Conservation (phyloP, 2,888 invertebrate genomes). For the Hydraecia micacea region DNA sequence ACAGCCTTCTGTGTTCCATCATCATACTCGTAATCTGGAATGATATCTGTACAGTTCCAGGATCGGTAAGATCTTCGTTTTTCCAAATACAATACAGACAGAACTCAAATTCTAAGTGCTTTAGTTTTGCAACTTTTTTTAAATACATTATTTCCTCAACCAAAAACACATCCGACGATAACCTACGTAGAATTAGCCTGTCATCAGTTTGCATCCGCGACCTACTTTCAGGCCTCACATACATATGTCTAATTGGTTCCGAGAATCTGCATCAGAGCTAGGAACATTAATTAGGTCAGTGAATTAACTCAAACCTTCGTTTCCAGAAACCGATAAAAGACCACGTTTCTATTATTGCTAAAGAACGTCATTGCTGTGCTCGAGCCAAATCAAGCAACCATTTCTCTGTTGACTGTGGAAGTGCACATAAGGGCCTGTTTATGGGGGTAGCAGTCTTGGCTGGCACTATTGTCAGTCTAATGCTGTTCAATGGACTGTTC, state of each 20-base stretch:
- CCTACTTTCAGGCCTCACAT: conserved; percentile 28
- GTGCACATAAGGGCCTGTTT: conserved; percentile 93
- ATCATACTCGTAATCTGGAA: conserved; percentile 95
- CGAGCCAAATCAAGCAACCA: conserved; percentile 86
- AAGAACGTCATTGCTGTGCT: conserved; percentile 74
- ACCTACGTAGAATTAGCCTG: background rate
- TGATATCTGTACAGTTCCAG: conserved; percentile 91
- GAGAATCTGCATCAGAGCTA: conserved; percentile 26
- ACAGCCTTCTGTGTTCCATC: conserved; percentile 95
- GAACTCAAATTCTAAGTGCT: background rate
- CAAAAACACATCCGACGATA: background rate
- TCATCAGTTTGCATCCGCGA: conserved; percentile 22
- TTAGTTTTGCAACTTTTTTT: background rate
- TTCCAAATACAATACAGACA: background rate
- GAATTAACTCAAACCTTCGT: conserved; percentile 27
- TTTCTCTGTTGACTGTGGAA: conserved; percentile 93
- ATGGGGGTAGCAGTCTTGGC: conserved; percentile 92
- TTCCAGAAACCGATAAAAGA: conserved; percentile 74
- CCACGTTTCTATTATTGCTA: conserved; percentile 45
- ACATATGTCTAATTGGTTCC: conserved; percentile 25
- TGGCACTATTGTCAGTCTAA: conserved; percentile 92
- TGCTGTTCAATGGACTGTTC: conserved; percentile 93
- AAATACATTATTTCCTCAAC: background rate
- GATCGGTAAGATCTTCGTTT: conserved; percentile 78
- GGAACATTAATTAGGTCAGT: conserved; percentile 36